Percentiles rank a stretch among this genome's conserved stretches.
phyloP scores from a whole-genome alignment of 2,113 vertebrate species.

The Carassius auratus region DNA sequence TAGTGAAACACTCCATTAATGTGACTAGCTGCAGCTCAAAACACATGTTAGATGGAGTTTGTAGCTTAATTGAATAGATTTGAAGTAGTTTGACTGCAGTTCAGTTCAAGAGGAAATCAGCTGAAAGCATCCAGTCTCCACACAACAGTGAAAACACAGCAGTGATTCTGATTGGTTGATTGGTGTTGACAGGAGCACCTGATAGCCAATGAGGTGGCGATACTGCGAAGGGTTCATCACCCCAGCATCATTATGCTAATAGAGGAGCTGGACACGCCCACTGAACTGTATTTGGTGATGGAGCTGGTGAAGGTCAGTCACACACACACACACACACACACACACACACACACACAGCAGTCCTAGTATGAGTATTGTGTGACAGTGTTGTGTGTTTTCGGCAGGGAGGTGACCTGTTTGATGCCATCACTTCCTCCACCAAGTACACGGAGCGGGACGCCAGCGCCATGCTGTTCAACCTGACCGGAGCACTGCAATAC shows the following conservation, averaged over 20 bases:
- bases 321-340: no score
- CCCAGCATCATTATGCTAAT: slow-evolving; percentile 97
- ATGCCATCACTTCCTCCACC: slow-evolving; percentile 97
- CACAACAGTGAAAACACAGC: neutral
- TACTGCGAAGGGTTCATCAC: slow-evolving; percentile 89
- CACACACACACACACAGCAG: neutral
- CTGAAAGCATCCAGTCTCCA: no score
- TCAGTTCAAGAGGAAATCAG: no score
- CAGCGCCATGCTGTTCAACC: slow-evolving; percentile 97
- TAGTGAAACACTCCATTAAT: no score
- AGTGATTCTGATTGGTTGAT: slow-evolving; percentile 1
- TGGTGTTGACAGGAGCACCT: slow-evolving; percentile 85
- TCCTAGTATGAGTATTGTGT: neutral
- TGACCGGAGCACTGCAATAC: slow-evolving; percentile 90
- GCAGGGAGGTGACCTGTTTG: slow-evolving; percentile 95
- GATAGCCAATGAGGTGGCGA: slow-evolving; percentile 96
- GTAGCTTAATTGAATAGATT: no score
- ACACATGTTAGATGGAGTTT: no score
- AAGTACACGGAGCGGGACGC: slow-evolving; percentile 96
- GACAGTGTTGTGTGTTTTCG: slow-evolving; percentile 12
- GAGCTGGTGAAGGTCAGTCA: slow-evolving; percentile 51
- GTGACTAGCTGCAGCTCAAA: no score
- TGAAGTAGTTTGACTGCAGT: no score
- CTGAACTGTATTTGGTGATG: slow-evolving; percentile 96
- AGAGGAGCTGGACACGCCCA: slow-evolving; percentile 91